Percentiles rank a stretch among this genome's conserved stretches.
phyloP scores from a whole-genome alignment of 2,113 vertebrate species.

The Notiomystis cincta region DNA sequence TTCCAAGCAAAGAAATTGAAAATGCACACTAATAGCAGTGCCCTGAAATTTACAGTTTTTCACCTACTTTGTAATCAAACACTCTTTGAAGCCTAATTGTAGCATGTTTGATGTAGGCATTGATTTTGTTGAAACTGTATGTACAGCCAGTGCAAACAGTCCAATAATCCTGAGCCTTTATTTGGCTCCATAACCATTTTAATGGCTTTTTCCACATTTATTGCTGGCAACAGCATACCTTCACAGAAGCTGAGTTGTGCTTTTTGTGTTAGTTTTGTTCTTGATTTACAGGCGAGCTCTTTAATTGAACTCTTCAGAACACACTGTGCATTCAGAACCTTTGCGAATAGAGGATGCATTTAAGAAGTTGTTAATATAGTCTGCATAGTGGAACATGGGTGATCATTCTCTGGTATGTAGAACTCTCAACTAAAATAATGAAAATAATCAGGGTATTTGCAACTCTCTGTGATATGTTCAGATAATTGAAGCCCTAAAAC shows the following conservation, averaged over 20 bases:
- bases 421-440: not conserved
- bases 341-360: not conserved
- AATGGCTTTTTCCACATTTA: slow-evolving; percentile 29
- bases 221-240: not conserved
- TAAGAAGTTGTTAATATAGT: not conserved
- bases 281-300: not conserved
- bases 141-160: not conserved
- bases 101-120: not conserved
- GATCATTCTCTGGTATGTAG: not conserved
- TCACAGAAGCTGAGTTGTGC: not conserved
- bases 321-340: not conserved
- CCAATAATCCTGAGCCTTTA: not conserved
- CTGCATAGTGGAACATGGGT: not conserved
- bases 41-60: not conserved
- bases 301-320: not conserved
- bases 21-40: not conserved
- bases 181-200: not conserved
- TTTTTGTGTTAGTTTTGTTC: slow-evolving; percentile 13
- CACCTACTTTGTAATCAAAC: not conserved
- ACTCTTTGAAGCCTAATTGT: not conserved
- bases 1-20: not conserved
- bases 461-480: not conserved
- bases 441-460: not conserved
- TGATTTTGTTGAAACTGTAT: not conserved
- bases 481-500: not conserved